A percentile compares a stretch with the other conserved stretches of the same genome.
Evolutionary conservation across 2,797 vertebrate species (phyloP).

Genomic region (Galagoides demidoff): DNA sequence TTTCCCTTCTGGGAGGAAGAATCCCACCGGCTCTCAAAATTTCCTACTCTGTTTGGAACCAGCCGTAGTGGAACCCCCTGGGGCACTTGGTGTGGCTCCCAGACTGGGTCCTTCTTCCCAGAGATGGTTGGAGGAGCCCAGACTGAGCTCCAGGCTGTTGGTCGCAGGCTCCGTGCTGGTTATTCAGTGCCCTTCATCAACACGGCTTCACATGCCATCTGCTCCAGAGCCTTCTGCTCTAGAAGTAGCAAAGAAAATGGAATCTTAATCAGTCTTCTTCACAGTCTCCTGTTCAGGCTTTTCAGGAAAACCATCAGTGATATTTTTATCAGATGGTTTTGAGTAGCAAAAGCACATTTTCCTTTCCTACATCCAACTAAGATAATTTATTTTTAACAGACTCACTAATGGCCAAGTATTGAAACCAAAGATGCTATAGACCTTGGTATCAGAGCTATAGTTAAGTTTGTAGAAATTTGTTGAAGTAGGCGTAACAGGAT

Average conservation of each 20-base stretch:
- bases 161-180: fast-evolving
- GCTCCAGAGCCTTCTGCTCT: background rate
- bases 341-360: background rate
- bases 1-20: background rate
- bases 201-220: fast-evolving
- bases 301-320: background rate
- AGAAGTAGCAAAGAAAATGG: background rate
- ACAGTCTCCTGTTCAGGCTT: background rate
- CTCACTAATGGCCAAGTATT: background rate
- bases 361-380: background rate
- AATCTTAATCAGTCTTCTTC: background rate
- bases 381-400: background rate
- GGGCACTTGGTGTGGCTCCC: background rate
- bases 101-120: background rate
- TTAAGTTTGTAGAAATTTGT: background rate
- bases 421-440: background rate
- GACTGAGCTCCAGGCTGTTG: fast-evolving
- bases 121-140: fast-evolving
- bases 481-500: background rate
- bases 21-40: fast-evolving
- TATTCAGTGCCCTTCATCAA: fast-evolving
- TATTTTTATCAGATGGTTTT: background rate
- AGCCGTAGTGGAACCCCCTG: background rate
- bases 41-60: background rate
- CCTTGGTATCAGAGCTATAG: background rate